Evolutionary conservation across 2,797 vertebrate species (phyloP).

Genomic region (Parambassis ranga): DNA sequence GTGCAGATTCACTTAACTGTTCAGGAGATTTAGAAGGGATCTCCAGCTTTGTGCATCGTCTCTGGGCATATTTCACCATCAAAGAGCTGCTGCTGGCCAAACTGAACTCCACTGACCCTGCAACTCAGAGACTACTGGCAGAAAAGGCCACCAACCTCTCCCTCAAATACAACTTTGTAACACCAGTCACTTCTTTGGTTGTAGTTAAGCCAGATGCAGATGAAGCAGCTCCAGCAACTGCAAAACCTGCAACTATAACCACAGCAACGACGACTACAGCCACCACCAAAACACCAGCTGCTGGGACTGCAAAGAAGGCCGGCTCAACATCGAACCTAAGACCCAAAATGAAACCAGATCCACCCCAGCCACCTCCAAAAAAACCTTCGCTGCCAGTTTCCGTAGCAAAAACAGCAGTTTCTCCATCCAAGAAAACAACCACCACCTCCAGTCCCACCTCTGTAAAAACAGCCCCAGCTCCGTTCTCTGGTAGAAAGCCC

Average conservation of each 20-base stretch:
- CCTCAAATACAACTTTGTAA: slow-evolving; percentile 88
- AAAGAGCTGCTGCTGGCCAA: slow-evolving; percentile 83
- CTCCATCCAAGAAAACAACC: slow-evolving; percentile 49
- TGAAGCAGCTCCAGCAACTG: slow-evolving; percentile 61
- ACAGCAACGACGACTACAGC: slow-evolving; percentile 32
- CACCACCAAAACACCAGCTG: slow-evolving; percentile 17
- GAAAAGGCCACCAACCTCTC: slow-evolving; percentile 87
- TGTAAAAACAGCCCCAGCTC: slow-evolving; percentile 50
- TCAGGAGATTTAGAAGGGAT: slow-evolving; percentile 52
- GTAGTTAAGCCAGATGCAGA: slow-evolving; percentile 83
- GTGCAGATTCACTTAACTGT: slow-evolving; percentile 52
- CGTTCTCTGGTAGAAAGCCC: slow-evolving; percentile 52
- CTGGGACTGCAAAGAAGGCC: slow-evolving; percentile 47
- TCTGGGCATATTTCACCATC: slow-evolving; percentile 90
- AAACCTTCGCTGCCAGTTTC: slow-evolving; percentile 24
- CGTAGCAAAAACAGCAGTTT: slow-evolving; percentile 34
- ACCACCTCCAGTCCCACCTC: slow-evolving; percentile 31
- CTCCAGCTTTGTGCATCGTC: slow-evolving; percentile 79
- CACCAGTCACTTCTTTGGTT: slow-evolving; percentile 86
- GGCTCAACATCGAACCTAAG: slow-evolving; percentile 14
- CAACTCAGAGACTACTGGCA: slow-evolving; percentile 72
- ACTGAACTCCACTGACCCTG: slow-evolving; percentile 74
- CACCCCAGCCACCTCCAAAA: slow-evolving; percentile 51
- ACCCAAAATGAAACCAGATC: slow-evolving; percentile 47
- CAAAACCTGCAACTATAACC: slow-evolving; percentile 47